Conservation (phyloP, 2,888 invertebrate species). For the Eristalis intricaria region DNA sequence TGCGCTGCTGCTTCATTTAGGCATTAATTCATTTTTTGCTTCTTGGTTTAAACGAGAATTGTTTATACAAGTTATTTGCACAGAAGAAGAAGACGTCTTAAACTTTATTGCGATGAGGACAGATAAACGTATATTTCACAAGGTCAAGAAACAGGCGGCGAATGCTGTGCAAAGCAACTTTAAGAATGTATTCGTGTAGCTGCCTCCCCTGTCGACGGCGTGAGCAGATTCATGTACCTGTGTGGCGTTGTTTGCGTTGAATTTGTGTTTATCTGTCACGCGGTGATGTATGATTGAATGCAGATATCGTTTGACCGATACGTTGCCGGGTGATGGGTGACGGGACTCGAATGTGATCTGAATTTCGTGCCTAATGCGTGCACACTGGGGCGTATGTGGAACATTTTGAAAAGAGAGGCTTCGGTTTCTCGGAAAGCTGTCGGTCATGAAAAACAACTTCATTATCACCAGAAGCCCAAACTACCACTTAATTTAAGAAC, state of each 20-base stretch:
- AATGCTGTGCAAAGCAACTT: neutral
- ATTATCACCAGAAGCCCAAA: too few relatives aligned
- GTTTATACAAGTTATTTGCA: neutral
- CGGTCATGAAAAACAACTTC: too few relatives aligned
- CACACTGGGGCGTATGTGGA: constrained; percentile 12
- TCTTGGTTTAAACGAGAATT: neutral
- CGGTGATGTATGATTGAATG: constrained; percentile 44
- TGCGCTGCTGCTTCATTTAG: neutral
- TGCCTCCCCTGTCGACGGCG: too few relatives aligned
- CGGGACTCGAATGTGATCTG: constrained; percentile 5
- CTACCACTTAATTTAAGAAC: neutral
- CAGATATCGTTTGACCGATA: constrained; percentile 34
- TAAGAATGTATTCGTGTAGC: neutral
- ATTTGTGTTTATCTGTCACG: constrained; percentile 43
- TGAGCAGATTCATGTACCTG: neutral
- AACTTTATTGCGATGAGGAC: neutral
- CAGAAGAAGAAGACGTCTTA: neutral
- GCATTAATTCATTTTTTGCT: neutral
- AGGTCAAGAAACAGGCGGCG: constrained; percentile 3
- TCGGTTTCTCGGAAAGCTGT: too few relatives aligned
- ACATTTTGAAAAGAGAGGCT: neutral
- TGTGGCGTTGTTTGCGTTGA: neutral
- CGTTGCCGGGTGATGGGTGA: constrained; percentile 3
- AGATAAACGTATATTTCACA: neutral
- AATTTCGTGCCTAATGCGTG: neutral